phyloP scores from a whole-genome alignment of 2,888 invertebrate species.

The Stenoptilia bipunctidactyla region DNA sequence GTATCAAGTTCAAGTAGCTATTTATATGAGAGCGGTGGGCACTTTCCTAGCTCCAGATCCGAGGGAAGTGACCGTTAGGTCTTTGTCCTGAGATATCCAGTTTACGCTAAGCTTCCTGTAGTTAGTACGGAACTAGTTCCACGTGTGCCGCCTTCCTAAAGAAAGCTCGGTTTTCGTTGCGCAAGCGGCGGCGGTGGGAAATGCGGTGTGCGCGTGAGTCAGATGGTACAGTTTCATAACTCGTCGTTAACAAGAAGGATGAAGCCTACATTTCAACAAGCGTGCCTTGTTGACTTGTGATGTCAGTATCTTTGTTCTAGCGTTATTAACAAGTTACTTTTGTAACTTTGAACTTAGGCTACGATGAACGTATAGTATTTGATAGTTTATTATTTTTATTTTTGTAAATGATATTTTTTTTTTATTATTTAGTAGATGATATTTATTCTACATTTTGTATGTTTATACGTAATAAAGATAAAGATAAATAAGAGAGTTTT shows the following conservation, averaged over 20 bases:
- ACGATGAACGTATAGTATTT: no score
- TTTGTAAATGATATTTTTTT: no score
- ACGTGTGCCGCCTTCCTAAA: not conserved
- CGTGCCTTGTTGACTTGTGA: not conserved
- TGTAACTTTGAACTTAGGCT: no score
- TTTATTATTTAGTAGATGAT: no score
- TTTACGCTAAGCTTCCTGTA: slow-evolving; percentile 37
- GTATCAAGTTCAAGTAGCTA: slow-evolving; percentile 57
- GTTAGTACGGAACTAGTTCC: slow-evolving; percentile 12
- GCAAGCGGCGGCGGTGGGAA: not conserved
- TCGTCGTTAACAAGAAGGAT: not conserved
- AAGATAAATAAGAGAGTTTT: no score
- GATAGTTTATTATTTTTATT: no score
- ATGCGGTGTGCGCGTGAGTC: not conserved
- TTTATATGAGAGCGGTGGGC: slow-evolving; percentile 55
- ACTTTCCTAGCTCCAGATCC: slow-evolving; percentile 57
- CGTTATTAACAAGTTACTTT: no score
- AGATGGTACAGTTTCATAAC: not conserved
- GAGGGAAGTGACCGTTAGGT: slow-evolving; percentile 62
- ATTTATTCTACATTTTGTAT: no score
- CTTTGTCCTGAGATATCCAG: slow-evolving; percentile 64
- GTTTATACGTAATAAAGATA: no score
- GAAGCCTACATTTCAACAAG: not conserved
- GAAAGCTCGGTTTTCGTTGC: not conserved
- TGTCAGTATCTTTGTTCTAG: not conserved